A percentile compares a stretch with the other conserved stretches of the same genome.
These are phyloP conservation scores for Cryptocheilus praepositus DNA, from an alignment of 2,888 invertebrate species.

Conservation along the genomic window DNA sequence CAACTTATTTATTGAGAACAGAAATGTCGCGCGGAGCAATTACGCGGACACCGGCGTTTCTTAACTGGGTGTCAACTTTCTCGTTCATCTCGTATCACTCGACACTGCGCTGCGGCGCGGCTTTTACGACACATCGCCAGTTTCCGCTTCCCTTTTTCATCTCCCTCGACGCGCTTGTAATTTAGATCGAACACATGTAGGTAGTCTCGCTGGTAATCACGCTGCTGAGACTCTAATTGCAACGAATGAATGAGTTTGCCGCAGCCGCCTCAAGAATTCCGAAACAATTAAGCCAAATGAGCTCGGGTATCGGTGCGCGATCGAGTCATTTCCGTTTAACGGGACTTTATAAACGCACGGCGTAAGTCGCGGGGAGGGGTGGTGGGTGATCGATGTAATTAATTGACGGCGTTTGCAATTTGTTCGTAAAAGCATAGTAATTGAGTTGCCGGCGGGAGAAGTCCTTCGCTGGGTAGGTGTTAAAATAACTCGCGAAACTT, in stretches of 20 bases:
- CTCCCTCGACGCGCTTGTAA: constrained; percentile 23
- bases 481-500: neutral
- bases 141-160: constrained; percentile 51
- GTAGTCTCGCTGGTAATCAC: constrained; percentile 30
- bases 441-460: neutral
- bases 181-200: constrained; percentile 58
- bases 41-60: constrained; percentile 36
- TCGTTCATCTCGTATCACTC: constrained; percentile 54
- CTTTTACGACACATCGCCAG: constrained; percentile 33
- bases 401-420: neutral
- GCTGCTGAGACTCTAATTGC: constrained; percentile 26
- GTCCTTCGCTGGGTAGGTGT: neutral
- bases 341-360: neutral
- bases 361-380: no score
- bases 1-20: constrained; percentile 64
- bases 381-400: neutral
- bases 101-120: constrained; percentile 16
- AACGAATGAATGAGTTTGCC: constrained; percentile 19
- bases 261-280: neutral
- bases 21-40: constrained; percentile 49
- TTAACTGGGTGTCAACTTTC: constrained; percentile 52
- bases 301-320: neutral
- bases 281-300: constrained; percentile 7
- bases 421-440: no score
- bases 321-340: neutral